Conservation (phyloP, 2,888 invertebrate genomes). For the Vesta saturnalis region DNA sequence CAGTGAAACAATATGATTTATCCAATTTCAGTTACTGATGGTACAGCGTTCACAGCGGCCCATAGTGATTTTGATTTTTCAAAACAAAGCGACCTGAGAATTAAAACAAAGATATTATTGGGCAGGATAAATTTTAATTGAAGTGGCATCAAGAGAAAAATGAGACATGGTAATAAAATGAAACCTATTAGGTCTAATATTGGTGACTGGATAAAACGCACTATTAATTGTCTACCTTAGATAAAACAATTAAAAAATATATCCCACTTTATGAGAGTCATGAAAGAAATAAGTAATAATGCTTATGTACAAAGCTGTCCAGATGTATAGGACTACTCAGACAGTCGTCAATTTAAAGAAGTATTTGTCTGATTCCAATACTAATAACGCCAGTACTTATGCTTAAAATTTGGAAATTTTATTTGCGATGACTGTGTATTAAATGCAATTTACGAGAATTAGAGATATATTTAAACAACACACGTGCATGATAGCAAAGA, state of each 20-base stretch:
- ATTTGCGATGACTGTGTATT: no score
- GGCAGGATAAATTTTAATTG: not conserved
- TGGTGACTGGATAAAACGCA: slow-evolving; percentile 5
- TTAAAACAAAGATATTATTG: not conserved
- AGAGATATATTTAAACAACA: no score
- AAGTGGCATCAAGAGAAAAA: not conserved
- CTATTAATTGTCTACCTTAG: not conserved
- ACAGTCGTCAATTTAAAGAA: not conserved
- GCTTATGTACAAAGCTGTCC: not conserved
- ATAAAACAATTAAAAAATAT: no score
- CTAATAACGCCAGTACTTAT: no score
- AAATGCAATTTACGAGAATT: no score
- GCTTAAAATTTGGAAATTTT: no score
- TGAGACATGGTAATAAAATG: not conserved
- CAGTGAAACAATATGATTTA: not conserved
- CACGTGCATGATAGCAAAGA: no score
- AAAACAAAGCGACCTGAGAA: not conserved
- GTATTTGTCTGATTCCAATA: no score
- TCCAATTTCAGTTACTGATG: not conserved
- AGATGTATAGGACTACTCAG: not conserved
- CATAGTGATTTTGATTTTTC: not conserved
- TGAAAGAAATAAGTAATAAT: no score
- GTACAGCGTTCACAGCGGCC: not conserved
- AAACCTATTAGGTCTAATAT: not conserved
- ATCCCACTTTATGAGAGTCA: no score